Percentiles rank a stretch among this genome's conserved stretches.
Conservation (phyloP, 1,140 invertebrate genomes). For the Lordiphosa mommai region DNA sequence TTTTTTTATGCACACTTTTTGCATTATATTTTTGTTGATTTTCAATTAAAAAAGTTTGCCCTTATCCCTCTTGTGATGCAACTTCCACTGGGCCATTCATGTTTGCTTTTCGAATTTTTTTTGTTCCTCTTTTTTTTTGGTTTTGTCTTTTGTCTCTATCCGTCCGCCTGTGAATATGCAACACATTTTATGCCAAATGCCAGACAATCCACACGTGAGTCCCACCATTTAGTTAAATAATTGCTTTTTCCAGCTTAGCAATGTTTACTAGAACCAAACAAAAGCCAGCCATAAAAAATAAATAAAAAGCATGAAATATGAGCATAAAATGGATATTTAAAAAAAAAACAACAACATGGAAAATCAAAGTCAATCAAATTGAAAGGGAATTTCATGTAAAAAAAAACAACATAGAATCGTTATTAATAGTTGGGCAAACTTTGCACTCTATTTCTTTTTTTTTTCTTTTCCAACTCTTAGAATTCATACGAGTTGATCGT, state of each 20-base stretch:
- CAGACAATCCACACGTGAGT: constrained; percentile 40
- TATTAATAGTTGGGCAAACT: constrained; percentile 6
- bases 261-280: constrained; percentile 36
- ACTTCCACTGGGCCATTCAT: constrained; percentile 10
- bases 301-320: constrained; percentile 7
- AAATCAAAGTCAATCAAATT: not conserved
- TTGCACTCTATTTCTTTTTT: constrained; percentile 3
- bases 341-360: not conserved
- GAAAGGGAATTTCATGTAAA: not conserved
- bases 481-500: constrained; percentile 43
- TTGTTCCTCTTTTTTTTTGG: not conserved
- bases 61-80: constrained; percentile 33
- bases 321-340: not conserved
- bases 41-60: constrained; percentile 61
- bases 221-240: constrained; percentile 62
- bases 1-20: not conserved
- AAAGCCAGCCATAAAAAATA: constrained; percentile 12
- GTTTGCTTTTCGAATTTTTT: constrained; percentile 16
- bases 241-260: constrained; percentile 57
- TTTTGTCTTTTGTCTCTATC: constrained; percentile 1
- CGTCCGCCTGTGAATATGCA: constrained; percentile 18
- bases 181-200: constrained; percentile 34
- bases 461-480: not conserved
- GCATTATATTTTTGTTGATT: constrained; percentile 50
- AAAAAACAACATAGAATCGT: not conserved